These are phyloP conservation scores for Schizaphis graminum DNA, from an alignment of 2,888 invertebrate genomes.

Conservation along the genomic window DNA sequence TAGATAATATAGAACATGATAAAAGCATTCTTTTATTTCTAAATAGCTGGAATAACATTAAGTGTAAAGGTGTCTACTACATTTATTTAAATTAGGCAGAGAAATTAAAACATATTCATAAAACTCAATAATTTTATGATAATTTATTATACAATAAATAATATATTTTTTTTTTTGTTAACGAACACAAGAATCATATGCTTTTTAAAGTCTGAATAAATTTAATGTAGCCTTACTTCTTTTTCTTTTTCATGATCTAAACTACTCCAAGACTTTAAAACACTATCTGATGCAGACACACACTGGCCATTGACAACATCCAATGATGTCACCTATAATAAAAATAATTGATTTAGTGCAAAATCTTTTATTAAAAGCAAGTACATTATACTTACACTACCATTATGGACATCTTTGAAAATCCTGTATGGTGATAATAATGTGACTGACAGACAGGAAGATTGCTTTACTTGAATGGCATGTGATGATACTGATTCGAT, in stretches of 20 bases:
- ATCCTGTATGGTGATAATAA: conserved; percentile 70
- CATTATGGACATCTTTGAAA: conserved; percentile 70
- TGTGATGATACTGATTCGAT: conserved; percentile 67
- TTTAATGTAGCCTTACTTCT: conserved; percentile 33
- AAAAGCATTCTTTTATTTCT: background rate
- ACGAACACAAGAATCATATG: background rate
- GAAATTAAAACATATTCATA: background rate
- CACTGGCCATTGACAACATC: conserved; percentile 48
- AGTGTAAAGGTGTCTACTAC: background rate
- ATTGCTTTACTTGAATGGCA: conserved; percentile 68
- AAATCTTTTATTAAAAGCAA: background rate
- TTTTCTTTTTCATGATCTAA: conserved; percentile 52
- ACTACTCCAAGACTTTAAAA: conserved; percentile 51
- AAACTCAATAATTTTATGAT: background rate
- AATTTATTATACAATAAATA: background rate
- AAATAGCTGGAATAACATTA: background rate
- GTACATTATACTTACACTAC: conserved; percentile 70
- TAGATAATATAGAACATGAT: background rate
- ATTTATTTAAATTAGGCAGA: background rate
- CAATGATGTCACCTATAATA: conserved; percentile 55
- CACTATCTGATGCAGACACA: conserved; percentile 57
- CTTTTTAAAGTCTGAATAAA: background rate
- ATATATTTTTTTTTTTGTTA: background rate
- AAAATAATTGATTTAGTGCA: conserved; percentile 9
- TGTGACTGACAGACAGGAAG: conserved; percentile 67